Base-by-base conservation (phyloP, 2,888 invertebrate species). In the Andrena bucephala region DNA sequence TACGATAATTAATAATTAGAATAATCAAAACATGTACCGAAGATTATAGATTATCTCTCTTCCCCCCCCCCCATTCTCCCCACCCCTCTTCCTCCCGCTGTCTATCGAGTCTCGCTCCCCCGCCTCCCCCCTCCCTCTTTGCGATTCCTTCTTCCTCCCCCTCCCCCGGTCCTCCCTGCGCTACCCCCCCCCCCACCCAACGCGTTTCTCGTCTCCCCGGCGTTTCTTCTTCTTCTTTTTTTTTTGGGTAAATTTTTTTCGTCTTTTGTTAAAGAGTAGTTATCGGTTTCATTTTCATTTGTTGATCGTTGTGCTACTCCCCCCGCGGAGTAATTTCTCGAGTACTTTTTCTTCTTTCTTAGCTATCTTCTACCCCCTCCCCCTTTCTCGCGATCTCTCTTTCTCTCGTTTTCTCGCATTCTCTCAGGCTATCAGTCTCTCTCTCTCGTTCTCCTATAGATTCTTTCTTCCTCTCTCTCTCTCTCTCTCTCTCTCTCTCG, bases 21-120 rank as follows among this genome's bases (percentile, higher is more conserved):
- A 93, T 92, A 93, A 93, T 93, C 89, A 93, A 93, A 93, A 93
- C 93, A 93, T 93, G 92, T 93, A 93, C 92, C 92, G 92, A 93
- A 93, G 93, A 92, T 93, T 93, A 92, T 92, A 92, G 92, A 93
- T 92, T 92, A 91, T 91, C 86, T 92, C 85, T 85, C 57, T 57
- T 54, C 82, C 69, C 74, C 83, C 62, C 77, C 20, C 20, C 20
- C 20, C 20, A 20, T 52, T 52, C 82, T 69, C 74, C 83, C 62
- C 77, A 63, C 68, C 59, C 75, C 65, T 79, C 65, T 81, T 77
- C 77, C 72, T 67, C 77, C 67, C 71, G 65, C 65, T 73, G 71
- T 75, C 63, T 57, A 77, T 48, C 75, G 31, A 13, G 10, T 60
- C 42, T 74, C 60, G 54, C 66, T 24, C 20, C 63, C 59, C 24